Conservation (phyloP, 2,113 vertebrate species). For the Perca fluviatilis region DNA sequence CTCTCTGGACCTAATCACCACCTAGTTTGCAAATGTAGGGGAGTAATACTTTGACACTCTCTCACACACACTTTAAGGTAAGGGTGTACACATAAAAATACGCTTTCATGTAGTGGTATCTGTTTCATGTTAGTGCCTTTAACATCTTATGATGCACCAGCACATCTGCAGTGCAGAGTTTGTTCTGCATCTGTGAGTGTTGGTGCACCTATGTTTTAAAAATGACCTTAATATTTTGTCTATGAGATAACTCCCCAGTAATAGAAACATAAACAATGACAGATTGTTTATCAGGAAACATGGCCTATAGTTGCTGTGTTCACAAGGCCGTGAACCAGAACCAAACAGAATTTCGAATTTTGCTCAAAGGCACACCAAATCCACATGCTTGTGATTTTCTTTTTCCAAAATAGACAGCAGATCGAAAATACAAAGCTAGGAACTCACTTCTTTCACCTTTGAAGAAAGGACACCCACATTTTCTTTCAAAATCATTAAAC, state of each 20-base stretch:
- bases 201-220: not conserved
- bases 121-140: slow-evolving; percentile 22
- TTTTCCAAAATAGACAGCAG: not conserved
- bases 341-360: not conserved
- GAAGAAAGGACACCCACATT: not conserved
- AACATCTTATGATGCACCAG: not conserved
- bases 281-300: not conserved
- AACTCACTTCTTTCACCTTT: not conserved
- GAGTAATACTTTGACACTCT: slow-evolving; percentile 36
- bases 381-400: not conserved
- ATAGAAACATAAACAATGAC: not conserved
- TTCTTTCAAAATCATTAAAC: not conserved
- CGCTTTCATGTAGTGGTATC: slow-evolving; percentile 8
- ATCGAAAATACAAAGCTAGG: not conserved
- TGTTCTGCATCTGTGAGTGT: not conserved
- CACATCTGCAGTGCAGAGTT: slow-evolving; percentile 21
- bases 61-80: slow-evolving; percentile 17
- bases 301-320: not conserved
- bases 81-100: not conserved
- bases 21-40: slow-evolving; percentile 43
- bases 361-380: not conserved
- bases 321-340: not conserved
- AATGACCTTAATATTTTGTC: not conserved
- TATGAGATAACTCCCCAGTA: not conserved
- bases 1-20: slow-evolving; percentile 69